Evolutionary conservation across 2,113 vertebrate species (phyloP).

Genomic region (Notothenia coriiceps): DNA sequence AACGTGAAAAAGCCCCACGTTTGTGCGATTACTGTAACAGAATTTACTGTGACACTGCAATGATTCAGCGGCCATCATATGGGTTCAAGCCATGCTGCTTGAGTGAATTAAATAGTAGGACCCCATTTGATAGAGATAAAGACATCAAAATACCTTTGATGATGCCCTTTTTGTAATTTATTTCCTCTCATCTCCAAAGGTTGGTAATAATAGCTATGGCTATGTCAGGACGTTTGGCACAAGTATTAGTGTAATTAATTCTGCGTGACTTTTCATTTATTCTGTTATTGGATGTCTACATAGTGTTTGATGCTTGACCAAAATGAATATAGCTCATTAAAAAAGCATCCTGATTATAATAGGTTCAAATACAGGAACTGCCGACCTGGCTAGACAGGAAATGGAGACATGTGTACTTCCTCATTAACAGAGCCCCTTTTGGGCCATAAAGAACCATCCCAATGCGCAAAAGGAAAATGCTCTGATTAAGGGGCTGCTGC

Average conservation of each 20-base stretch:
- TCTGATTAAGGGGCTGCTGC: constrained; percentile 78
- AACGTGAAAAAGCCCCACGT: constrained; percentile 47
- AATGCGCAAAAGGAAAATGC: constrained; percentile 76
- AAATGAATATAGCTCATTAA: constrained; percentile 83
- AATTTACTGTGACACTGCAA: constrained; percentile 63
- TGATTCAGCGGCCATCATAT: constrained; percentile 59
- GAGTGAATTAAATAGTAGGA: background rate
- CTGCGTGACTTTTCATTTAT: constrained; percentile 31
- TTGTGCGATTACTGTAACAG: constrained; percentile 48
- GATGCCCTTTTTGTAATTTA: constrained; percentile 29
- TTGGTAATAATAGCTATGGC: constrained; percentile 12
- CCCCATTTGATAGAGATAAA: constrained; percentile 2
- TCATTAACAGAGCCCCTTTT: constrained; percentile 84
- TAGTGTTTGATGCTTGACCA: constrained; percentile 60
- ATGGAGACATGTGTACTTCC: constrained; percentile 82
- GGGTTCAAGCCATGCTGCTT: constrained; percentile 45
- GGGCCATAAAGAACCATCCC: constrained; percentile 82
- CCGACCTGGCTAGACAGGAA: constrained; percentile 85
- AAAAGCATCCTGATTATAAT: constrained; percentile 76
- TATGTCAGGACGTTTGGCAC: constrained; percentile 6
- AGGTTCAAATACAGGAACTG: constrained; percentile 79
- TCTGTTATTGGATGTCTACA: constrained; percentile 49
- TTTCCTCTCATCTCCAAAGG: constrained; percentile 16
- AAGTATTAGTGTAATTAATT: constrained; percentile 37
- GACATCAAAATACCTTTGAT: constrained; percentile 23